Evolutionary conservation across 2,113 vertebrate genomes (phyloP), one percentile per base, ranked within the genome.

Genomic region (Phaetusa simplex): DNA sequence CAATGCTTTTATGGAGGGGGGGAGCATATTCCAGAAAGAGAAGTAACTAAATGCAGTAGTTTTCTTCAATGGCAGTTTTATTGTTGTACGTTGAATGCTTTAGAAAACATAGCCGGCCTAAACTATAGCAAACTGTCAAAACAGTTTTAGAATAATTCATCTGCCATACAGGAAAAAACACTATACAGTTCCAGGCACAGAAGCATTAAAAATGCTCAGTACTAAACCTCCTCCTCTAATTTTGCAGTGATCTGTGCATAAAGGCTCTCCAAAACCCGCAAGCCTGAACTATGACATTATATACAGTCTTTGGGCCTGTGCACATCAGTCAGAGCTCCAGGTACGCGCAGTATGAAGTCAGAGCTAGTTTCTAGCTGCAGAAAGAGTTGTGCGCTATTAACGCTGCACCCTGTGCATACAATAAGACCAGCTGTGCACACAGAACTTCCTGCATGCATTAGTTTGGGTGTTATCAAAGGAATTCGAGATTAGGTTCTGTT

Each of bases 111-210:
- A 82, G 38, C 27, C 4, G 2, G 74, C 32, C 67, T 86, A 32
- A 96, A 90, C 87, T 76, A 76, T 4, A 96, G 56, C 14, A 90
- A 96, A 94, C 70, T 65, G 17, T 82, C 82, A 77, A 66, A 96
- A 87, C 42, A 87, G 69, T 43, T 96, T 94, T 70, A 71, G 67
- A 86, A 92, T 58, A 53, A 71, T 79, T 92, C 49, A 81, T 92
- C 38, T 92, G 81, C 38, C 32, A 8, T 36, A 47, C 20, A 76
- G 11, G 6, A 42, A 36, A 76, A 78, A 55, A 47, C 2, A 58
- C 29, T 21, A 14, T 30, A 24, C 22, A 47, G 32, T 86, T 94
- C 42, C 32, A 85, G 55, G 62, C 50, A 71, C 6, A 82, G 34
- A 29, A 73, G 34, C 26, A 76, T 78, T 90, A 85, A 82, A 91